Conservation (phyloP, 1,140 invertebrate species). For the Harpegnathos saltator region DNA sequence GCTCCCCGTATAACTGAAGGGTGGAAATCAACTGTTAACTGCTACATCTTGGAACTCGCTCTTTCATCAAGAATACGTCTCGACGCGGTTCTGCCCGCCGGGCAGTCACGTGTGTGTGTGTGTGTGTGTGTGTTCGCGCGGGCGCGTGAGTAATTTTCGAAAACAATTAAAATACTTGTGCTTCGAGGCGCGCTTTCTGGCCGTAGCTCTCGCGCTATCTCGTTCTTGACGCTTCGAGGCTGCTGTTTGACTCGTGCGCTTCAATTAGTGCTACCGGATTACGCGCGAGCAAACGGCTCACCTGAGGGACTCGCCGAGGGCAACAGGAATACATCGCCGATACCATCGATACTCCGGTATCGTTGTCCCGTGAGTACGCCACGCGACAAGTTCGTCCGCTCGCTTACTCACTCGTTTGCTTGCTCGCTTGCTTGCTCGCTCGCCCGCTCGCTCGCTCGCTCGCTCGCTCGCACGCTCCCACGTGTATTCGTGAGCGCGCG, state of each 20-base stretch:
- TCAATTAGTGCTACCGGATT: conserved; percentile 9
- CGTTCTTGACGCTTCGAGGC: background rate
- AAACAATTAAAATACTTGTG: no score
- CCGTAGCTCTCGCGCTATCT: no score
- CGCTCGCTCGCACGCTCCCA: background rate
- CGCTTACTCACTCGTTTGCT: background rate
- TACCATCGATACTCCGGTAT: conserved; percentile 29
- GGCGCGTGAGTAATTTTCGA: no score
- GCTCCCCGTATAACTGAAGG: conserved; percentile 4
- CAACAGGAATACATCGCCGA: conserved; percentile 11
- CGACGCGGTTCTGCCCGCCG: background rate
- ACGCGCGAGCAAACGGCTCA: conserved; percentile 40
- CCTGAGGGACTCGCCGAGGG: conserved; percentile 9
- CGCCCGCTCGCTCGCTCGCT: background rate
- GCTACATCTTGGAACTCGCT: background rate
- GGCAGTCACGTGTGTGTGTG: background rate
- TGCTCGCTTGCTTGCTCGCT: background rate
- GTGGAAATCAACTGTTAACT: background rate
- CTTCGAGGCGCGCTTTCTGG: no score
- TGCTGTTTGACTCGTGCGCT: background rate
- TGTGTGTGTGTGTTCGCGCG: no score
- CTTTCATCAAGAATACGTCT: no score
- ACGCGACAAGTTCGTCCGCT: conserved; percentile 38
- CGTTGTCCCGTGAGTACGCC: conserved; percentile 17
- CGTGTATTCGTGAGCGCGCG: background rate